Percentiles rank a stretch among this genome's conserved stretches.
Conservation (phyloP, 2,797 vertebrate genomes). For the Eospalax fontanierii region DNA sequence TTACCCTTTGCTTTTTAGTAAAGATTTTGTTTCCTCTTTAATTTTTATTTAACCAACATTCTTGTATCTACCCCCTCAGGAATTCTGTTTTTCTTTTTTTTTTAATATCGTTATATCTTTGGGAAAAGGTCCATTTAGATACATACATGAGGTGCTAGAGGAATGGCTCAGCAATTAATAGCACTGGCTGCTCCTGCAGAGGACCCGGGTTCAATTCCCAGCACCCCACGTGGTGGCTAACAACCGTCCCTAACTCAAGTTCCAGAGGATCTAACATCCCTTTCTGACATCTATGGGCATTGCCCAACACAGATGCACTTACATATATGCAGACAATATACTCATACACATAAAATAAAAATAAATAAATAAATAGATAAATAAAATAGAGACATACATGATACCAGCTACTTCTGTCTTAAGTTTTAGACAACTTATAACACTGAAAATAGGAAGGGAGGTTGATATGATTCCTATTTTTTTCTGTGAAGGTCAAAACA, state of each 20-base stretch:
- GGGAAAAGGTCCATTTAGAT: conserved; percentile 35
- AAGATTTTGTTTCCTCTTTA: conserved; percentile 3
- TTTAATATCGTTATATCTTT: background rate
- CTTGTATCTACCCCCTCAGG: background rate
- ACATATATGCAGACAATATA: too few species aligned
- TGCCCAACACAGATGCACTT: too few species aligned
- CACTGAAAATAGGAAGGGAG: background rate
- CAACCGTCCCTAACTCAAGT: too few species aligned
- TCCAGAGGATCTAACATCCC: too few species aligned
- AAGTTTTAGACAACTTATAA: background rate
- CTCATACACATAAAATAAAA: too few species aligned
- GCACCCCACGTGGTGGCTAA: too few species aligned
- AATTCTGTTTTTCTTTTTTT: background rate
- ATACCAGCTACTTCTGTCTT: background rate
- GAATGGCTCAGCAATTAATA: too few species aligned
- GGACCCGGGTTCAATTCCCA: too few species aligned
- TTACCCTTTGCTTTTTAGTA: conserved; percentile 27
- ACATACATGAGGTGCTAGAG: background rate
- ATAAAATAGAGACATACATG: background rate
- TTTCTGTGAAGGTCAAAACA: background rate
- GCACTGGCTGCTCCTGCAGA: too few species aligned
- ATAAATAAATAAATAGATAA: too few species aligned
- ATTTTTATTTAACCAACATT: background rate
- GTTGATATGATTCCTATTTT: background rate
- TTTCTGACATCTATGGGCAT: too few species aligned